Conservation (phyloP, 1,140 invertebrate genomes). For the Heliconius hewitsoni region DNA sequence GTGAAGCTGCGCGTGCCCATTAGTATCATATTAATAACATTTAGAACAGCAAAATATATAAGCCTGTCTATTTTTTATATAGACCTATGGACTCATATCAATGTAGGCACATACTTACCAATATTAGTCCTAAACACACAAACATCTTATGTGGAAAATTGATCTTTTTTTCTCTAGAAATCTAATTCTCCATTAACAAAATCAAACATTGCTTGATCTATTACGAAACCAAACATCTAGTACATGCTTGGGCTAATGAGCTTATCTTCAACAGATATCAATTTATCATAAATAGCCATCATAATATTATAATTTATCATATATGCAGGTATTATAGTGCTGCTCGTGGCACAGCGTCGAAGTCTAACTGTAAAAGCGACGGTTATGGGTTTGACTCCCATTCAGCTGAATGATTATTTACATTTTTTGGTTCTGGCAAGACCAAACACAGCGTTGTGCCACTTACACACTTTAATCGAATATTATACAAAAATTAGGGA, state of each 20-base stretch:
- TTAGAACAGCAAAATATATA: background rate
- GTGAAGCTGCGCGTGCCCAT: too few species aligned
- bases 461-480: too few species aligned
- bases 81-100: background rate
- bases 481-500: too few species aligned
- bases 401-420: background rate
- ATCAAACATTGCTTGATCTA: background rate
- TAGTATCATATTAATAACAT: too few species aligned
- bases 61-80: background rate
- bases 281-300: background rate
- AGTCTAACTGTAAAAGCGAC: background rate
- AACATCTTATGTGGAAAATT: background rate
- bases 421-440: background rate
- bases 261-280: background rate
- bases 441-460: background rate
- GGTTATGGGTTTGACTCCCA: background rate
- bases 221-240: background rate
- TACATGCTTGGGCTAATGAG: background rate
- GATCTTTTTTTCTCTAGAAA: background rate
- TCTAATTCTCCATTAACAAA: background rate
- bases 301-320: too few species aligned
- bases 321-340: too few species aligned
- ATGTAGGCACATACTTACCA: background rate
- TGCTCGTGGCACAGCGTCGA: too few species aligned
- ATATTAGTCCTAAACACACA: background rate